Evolutionary conservation across 2,888 invertebrate genomes (phyloP).

Genomic region (Cerceris rybyensis): DNA sequence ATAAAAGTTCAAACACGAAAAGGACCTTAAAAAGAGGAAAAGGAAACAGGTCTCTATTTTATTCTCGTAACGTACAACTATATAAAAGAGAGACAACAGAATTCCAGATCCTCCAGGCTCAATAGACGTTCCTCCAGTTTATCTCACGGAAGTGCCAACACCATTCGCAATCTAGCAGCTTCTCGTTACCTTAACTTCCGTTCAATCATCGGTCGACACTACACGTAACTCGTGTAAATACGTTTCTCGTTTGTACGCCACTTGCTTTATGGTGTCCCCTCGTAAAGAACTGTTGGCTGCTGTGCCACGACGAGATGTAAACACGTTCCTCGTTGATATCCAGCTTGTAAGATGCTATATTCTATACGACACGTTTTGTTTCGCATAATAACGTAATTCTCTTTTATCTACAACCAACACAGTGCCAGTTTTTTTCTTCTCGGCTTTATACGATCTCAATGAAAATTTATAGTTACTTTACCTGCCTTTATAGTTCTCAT

Average conservation of each 20-base stretch:
- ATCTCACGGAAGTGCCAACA: neutral
- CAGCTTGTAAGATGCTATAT: slow-evolving; percentile 47
- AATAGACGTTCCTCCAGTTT: neutral
- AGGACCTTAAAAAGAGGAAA: too few species aligned
- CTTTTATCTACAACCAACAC: slow-evolving; percentile 16
- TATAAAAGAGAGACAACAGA: too few species aligned
- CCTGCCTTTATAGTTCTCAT: too few species aligned
- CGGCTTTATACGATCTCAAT: too few species aligned
- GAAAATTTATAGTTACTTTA: too few species aligned
- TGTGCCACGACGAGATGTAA: slow-evolving; percentile 55
- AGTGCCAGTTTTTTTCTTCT: neutral
- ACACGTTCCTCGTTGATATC: slow-evolving; percentile 57
- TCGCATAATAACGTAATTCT: slow-evolving; percentile 49
- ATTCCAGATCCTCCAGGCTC: neutral
- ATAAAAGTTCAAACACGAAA: too few species aligned
- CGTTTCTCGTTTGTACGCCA: slow-evolving; percentile 28
- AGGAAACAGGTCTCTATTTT: too few species aligned
- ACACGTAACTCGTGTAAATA: slow-evolving; percentile 34
- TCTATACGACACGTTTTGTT: slow-evolving; percentile 37
- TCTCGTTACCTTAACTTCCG: slow-evolving; percentile 43
- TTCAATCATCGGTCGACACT: slow-evolving; percentile 42
- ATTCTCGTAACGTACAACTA: too few species aligned
- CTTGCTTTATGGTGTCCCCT: slow-evolving; percentile 48
- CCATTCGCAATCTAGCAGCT: neutral
- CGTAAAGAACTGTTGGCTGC: slow-evolving; percentile 58